These are phyloP conservation scores for Nannobrachium achirus DNA, from an alignment of 2,113 vertebrate genomes.

Conservation along the genomic window DNA sequence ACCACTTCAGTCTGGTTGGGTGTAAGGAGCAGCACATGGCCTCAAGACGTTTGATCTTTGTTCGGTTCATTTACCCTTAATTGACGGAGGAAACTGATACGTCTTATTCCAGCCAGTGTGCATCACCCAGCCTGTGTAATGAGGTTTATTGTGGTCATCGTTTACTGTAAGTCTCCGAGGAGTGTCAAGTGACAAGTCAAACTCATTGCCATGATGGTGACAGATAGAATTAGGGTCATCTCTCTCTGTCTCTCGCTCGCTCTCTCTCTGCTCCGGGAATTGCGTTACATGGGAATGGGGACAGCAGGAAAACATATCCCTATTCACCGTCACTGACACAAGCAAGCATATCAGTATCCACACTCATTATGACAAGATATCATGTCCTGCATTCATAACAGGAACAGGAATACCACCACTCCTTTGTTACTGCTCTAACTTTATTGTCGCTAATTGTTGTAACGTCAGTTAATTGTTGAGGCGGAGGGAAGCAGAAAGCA, in stretches of 20 bases:
- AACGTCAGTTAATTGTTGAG: not conserved
- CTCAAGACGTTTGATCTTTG: no score
- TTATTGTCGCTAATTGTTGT: no score
- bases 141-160: not conserved
- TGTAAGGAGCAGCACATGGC: no score
- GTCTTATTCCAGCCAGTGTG: no score
- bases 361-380: constrained; percentile 2
- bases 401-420: not conserved
- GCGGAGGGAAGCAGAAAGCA: not conserved
- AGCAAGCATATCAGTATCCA: not conserved
- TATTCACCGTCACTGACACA: constrained; percentile 1
- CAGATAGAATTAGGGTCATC: not conserved
- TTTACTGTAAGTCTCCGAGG: not conserved
- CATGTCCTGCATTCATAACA: not conserved
- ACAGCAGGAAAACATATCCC: constrained; percentile 29
- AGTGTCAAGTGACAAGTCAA: constrained; percentile 5
- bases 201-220: constrained; percentile 11
- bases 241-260: not conserved
- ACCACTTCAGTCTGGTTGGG: no score
- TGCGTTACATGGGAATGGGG: constrained; percentile 53
- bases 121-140: no score
- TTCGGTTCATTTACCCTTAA: no score
- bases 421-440: not conserved
- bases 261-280: constrained; percentile 14
- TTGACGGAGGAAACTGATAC: no score